Base-by-base conservation (phyloP, 2,888 invertebrate species). In the Parascotia fuliginaria region DNA sequence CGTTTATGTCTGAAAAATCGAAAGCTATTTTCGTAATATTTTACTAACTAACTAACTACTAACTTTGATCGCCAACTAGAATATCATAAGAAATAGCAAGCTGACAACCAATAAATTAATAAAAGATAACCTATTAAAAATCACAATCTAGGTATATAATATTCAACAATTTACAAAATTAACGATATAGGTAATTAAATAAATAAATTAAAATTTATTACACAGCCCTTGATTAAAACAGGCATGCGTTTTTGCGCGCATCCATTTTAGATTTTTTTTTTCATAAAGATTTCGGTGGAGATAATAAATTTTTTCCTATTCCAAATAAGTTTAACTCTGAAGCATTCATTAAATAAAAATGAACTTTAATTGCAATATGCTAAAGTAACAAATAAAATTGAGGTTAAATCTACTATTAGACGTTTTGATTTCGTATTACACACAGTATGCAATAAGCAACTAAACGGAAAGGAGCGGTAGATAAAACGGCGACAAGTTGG, bases 401-500 rank as follows among this genome's bases (percentile, higher is more conserved):
- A 11, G 0, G 3, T 0, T 0, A 0, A 1, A 0, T 9, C 2
- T 12, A 1, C 19, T 0, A 34, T 72, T 62, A 0, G 42, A 11
- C 31, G 2, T 22, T 42, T 42, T 15, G 24, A 42, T 47, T 38
- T 52, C 3, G 12, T 28, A 12, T 46, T 22, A 51, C 61, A 70
- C 68, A 68, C 61, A 58, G 61, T 66, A 80, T 73, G 80, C 82
- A 80, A 88, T 85, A 83, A 79, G 75, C 85, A 87, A 77, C 83
- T 85, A 86, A 91, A 88, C 89, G 88, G 88, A 85, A 89, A 90
- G 89, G 77, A 89, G 89, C 89, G 87, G 89, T 84, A 85, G 90
- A 90, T 91, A 88, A 90, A 90, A 89, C 75, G 81, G 84, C 85
- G 87, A 87, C 89, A 89, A 89, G 89, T 90, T 87, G 84, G 83